Evolutionary conservation across 2,797 vertebrate species (phyloP).

Genomic region (Sorex maritimensis): DNA sequence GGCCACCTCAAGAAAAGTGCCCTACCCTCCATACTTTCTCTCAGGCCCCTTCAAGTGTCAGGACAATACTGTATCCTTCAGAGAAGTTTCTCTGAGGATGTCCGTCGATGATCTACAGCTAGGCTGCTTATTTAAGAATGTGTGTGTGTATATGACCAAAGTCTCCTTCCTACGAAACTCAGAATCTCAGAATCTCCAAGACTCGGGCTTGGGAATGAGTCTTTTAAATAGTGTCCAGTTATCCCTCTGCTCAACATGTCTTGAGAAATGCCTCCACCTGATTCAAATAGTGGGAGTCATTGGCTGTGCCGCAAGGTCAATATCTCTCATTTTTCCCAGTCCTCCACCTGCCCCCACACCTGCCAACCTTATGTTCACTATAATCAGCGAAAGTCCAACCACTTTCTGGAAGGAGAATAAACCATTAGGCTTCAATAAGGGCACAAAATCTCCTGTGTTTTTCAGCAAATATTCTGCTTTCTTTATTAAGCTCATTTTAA

Average conservation of each 20-base stretch:
- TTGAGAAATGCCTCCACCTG: background rate
- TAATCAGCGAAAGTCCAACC: background rate
- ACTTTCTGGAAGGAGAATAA: background rate
- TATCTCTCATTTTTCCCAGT: background rate
- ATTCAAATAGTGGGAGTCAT: conserved; percentile 22
- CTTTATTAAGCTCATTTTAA: conserved; percentile 69
- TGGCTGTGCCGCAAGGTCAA: background rate
- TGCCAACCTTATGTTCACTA: background rate
- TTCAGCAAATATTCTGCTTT: conserved; percentile 67
- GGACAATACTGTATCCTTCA: background rate
- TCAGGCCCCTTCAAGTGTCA: background rate
- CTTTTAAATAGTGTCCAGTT: background rate
- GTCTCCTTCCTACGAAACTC: background rate
- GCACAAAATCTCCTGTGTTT: conserved; percentile 34
- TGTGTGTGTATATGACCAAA: background rate
- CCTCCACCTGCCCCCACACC: background rate
- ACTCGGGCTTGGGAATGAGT: background rate
- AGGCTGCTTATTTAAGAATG: background rate
- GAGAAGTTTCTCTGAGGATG: background rate
- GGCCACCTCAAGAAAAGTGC: no score
- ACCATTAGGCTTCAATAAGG: background rate
- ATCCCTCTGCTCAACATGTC: background rate
- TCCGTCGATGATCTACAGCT: background rate
- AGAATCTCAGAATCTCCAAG: background rate
- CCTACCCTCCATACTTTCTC: no score